Evolutionary conservation across 1,140 invertebrate genomes (phyloP).

Genomic region (Sitobion miscanthi): DNA sequence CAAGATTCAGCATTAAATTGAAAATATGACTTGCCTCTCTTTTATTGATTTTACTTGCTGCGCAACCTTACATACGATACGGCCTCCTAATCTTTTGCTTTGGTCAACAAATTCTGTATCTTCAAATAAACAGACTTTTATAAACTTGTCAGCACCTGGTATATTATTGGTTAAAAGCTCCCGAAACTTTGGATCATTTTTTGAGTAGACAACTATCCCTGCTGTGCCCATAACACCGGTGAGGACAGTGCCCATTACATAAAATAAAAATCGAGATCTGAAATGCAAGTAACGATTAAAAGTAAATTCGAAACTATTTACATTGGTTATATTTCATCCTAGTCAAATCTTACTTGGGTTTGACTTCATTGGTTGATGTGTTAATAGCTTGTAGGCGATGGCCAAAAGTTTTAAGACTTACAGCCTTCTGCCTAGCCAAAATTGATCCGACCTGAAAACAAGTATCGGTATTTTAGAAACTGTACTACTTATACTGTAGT

Average conservation of each 20-base stretch:
- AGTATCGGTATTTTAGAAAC: neutral
- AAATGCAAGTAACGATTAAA: constrained; percentile 2
- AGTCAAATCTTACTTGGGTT: neutral
- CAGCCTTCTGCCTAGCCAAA: neutral
- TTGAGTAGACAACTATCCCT: constrained; percentile 68
- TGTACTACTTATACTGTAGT: neutral
- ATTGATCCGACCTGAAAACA: neutral
- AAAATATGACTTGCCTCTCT: constrained; percentile 27
- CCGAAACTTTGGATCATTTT: constrained; percentile 73
- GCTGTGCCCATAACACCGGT: constrained; percentile 66
- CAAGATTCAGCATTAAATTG: neutral
- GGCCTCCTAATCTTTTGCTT: constrained; percentile 22
- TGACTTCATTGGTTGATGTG: constrained; percentile 34
- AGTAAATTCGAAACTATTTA: neutral
- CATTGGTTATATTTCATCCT: neutral
- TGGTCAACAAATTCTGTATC: constrained; percentile 65
- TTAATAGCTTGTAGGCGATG: neutral
- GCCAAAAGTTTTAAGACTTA: neutral
- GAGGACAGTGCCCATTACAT: constrained; percentile 61
- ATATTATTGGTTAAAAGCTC: constrained; percentile 71
- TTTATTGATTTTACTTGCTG: constrained; percentile 39
- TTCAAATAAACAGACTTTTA: constrained; percentile 74
- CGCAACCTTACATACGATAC: constrained; percentile 17
- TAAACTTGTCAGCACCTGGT: constrained; percentile 71
- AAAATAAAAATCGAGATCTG: constrained; percentile 50